These are phyloP conservation scores for Lateolabrax maculatus DNA, from an alignment of 2,797 vertebrate genomes.

Conservation along the genomic window DNA sequence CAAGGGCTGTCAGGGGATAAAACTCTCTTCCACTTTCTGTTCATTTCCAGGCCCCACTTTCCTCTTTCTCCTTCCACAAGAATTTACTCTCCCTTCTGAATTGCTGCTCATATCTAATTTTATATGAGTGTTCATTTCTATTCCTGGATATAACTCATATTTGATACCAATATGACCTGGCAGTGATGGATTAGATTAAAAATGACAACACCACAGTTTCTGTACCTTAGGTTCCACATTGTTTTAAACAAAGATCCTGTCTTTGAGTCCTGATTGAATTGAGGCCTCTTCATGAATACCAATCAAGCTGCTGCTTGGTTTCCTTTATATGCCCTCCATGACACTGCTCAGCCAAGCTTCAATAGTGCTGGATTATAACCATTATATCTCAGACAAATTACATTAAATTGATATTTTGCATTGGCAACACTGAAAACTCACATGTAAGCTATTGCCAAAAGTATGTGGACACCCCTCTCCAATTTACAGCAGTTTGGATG, in stretches of 20 bases:
- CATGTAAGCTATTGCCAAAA: no score
- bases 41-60: not conserved
- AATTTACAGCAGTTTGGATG: not conserved
- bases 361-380: not conserved
- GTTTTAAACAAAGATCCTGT: not conserved
- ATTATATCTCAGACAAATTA: not conserved
- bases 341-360: not conserved
- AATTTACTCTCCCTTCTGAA: not conserved
- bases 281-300: not conserved
- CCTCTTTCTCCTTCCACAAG: not conserved
- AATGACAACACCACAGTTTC: no score
- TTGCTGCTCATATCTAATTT: slow-evolving; percentile 13
- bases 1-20: slow-evolving; percentile 28
- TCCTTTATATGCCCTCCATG: not conserved
- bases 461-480: no score
- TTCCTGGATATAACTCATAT: not conserved
- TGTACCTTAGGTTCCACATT: not conserved
- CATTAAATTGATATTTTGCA: no score
- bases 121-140: not conserved
- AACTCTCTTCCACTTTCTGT: slow-evolving; percentile 12
- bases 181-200: not conserved
- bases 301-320: not conserved
- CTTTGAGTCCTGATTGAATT: not conserved
- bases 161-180: not conserved
- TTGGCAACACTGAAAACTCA: not conserved